Conservation (phyloP, 2,888 invertebrate species). For the Chouioia cunea region DNA sequence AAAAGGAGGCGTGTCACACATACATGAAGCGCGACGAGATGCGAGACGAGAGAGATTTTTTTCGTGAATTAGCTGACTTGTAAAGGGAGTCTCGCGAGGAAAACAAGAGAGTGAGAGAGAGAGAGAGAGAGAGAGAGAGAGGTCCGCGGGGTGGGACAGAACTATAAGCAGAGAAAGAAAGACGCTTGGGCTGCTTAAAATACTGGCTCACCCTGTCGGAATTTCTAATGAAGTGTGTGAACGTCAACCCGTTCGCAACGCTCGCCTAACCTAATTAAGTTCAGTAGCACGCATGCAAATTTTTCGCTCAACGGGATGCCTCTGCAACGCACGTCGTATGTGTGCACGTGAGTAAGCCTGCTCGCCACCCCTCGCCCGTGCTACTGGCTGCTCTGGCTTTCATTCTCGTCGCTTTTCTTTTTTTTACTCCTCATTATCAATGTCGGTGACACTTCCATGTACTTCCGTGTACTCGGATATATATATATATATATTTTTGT, state of each 20-base stretch:
- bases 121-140: constrained; percentile 27
- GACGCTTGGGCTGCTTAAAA: constrained; percentile 34
- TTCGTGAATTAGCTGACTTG: constrained; percentile 25
- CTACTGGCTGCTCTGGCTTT: constrained; percentile 24
- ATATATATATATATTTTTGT: no score
- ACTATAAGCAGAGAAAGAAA: constrained; percentile 42
- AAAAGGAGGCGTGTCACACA: not conserved
- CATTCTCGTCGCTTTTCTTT: not conserved
- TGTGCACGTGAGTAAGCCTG: no score
- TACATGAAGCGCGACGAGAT: constrained; percentile 1
- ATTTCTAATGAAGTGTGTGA: constrained; percentile 66
- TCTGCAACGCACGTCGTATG: constrained; percentile 35
- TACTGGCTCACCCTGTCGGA: constrained; percentile 54
- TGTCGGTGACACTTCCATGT: constrained; percentile 7
- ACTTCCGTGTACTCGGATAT: no score
- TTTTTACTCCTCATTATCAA: constrained; percentile 29
- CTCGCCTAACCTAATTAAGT: constrained; percentile 65
- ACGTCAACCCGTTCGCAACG: constrained; percentile 60
- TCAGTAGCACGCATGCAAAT: constrained; percentile 63
- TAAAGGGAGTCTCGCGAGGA: not conserved
- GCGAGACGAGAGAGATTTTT: constrained; percentile 6
- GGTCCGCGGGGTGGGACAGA: constrained; percentile 10
- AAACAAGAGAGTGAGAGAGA: constrained; percentile 22
- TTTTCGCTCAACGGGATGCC: constrained; percentile 59
- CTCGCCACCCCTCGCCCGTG: constrained; percentile 45